phyloP scores from a whole-genome alignment of 2,113 vertebrate genomes.

The Gobius niger region DNA sequence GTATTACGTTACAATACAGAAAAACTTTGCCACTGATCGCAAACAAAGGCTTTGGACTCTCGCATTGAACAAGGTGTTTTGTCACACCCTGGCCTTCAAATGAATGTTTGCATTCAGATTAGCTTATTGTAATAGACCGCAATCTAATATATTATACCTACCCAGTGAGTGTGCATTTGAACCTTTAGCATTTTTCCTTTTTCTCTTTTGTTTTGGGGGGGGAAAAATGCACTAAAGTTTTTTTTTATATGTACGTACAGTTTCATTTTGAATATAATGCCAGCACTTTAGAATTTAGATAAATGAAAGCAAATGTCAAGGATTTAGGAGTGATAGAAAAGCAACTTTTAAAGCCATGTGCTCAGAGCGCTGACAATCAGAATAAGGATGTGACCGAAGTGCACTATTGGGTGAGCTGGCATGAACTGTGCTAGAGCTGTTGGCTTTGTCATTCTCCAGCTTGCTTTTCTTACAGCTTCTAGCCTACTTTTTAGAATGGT shows the following conservation, averaged over 20 bases:
- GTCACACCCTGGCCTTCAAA: constrained; percentile 56
- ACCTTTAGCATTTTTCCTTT: constrained; percentile 54
- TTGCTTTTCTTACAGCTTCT: constrained; percentile 64
- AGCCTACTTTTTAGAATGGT: constrained; percentile 53
- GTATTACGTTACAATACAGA: constrained; percentile 70
- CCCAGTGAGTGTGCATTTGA: constrained; percentile 59
- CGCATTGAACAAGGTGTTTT: constrained; percentile 54
- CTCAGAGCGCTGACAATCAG: constrained; percentile 82
- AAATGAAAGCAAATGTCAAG: constrained; percentile 31
- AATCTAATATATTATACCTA: constrained; percentile 49
- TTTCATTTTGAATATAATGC: constrained; percentile 69
- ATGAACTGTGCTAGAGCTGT: constrained; percentile 65
- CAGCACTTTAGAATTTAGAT: constrained; percentile 76
- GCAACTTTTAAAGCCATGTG: constrained; percentile 75
- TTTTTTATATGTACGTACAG: constrained; percentile 52
- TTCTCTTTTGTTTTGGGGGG: background rate
- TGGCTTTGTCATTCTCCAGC: constrained; percentile 68
- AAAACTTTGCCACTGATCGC: constrained; percentile 62
- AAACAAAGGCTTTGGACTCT: constrained; percentile 59
- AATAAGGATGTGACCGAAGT: constrained; percentile 63
- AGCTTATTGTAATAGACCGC: constrained; percentile 41
- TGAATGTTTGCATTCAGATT: constrained; percentile 63
- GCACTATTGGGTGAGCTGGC: constrained; percentile 70
- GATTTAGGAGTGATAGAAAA: constrained; percentile 41
- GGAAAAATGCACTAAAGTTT: constrained; percentile 66